These are phyloP conservation scores for Coturnix japonica DNA, from an alignment of 2,113 vertebrate genomes.

Conservation along the genomic window DNA sequence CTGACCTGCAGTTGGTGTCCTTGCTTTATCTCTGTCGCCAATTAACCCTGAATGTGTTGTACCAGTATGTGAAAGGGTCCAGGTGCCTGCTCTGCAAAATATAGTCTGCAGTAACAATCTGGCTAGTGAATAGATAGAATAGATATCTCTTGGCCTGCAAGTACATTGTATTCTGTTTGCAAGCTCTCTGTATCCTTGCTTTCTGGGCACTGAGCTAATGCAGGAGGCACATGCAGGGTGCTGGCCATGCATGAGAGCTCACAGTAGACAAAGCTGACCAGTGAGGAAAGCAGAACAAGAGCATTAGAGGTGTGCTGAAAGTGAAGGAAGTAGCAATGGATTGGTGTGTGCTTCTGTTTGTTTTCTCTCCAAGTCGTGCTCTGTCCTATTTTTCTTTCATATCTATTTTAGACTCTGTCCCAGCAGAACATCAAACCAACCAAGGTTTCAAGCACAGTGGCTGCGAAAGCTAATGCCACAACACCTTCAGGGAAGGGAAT, in stretches of 20 bases:
- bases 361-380: not conserved
- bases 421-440: not conserved
- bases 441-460: fast-evolving
- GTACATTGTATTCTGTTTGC: not conserved
- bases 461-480: not conserved
- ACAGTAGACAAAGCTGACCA: not conserved
- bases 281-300: not conserved
- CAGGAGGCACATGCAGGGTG: not conserved
- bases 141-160: not conserved
- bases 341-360: not conserved
- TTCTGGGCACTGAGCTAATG: not conserved
- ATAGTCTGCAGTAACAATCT: not conserved
- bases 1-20: not conserved
- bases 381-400: slow-evolving; percentile 2
- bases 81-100: fast-evolving
- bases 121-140: not conserved
- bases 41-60: not conserved
- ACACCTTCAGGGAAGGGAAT: not conserved
- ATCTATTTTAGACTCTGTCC: not conserved
- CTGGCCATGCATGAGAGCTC: not conserved
- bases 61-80: not conserved
- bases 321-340: not conserved
- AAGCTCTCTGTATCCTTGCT: not conserved
- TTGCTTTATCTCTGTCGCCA: not conserved
- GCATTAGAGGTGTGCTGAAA: not conserved